Base-by-base conservation (phyloP, 2,797 vertebrate genomes). In the Natrix natrix region DNA sequence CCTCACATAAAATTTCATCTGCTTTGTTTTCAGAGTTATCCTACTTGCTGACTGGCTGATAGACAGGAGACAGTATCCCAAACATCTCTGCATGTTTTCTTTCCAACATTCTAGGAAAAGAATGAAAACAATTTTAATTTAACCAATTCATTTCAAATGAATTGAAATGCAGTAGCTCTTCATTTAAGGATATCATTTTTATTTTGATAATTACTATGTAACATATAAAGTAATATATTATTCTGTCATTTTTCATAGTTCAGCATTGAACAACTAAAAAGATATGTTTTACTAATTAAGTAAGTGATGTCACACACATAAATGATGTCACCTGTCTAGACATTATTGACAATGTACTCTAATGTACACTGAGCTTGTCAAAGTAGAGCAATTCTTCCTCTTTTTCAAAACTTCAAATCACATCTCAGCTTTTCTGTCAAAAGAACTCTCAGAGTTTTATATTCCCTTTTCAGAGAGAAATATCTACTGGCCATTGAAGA, bases 391-490 rank as follows among this genome's bases (percentile, higher is more conserved):
- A 48, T 57, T 94, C 69, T 90, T 87, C 0, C 0, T 94, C 88
- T 93, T 59, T 54, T 37, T 93, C 86, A 56, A 94, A 95, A 32
- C n/a, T 90, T 14, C 78, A 92, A 93, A 93, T 54, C 57, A 8
- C 78, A 86, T 88, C 92, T 74, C 12, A 90, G 57, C 55, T 13
- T 94, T 92, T 69, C 63, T 63, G 83, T 59, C 86, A 92, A 86
- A 92, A 43, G 52, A 94, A 90, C 60, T 88, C 0, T 20, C 63
- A 94, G 57, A 60, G 13, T 89, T 90, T 93, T 91, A 89, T 88
- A 24, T 92, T 52, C 32, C 78, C 12, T 91, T 89, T 88, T 11
- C 37, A n/a, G 55, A 91, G 17, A 86, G 60, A 88, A 91, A 91
- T 93, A 55, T 28, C 6, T 87, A 8, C 87, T 93, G 87, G 59